Evolutionary conservation across 2,113 vertebrate species (phyloP), one percentile per base, ranked within the genome.

Genomic region (Petrocephalus microphthalmus): DNA sequence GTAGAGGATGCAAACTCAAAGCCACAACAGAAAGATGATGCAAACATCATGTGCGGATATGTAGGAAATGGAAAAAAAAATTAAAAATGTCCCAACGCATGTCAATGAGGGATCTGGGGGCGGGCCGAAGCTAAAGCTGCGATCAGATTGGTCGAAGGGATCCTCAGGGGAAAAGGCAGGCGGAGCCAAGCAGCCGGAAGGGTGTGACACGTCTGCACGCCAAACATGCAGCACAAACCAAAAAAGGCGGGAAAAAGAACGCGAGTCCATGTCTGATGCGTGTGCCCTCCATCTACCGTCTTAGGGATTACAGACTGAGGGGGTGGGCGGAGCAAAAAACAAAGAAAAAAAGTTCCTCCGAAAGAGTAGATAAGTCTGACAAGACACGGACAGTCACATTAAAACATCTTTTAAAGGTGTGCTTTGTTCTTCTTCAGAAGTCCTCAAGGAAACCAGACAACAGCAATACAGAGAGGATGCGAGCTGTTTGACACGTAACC

Each of bases 21-120:
- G 74, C 87, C 67, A 88, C 67, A 88, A 88, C 71, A 78, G 64
- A 88, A 54, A 51, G 74, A 56, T 88, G 87, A 88, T 33, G 74
- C 74, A 88, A 52, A 56, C 53, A 20, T 54, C 29, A 88, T 81
- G 87, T 42, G 33, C 87, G 22, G 71, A 56, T 88, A 51, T 71
- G 29, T 11, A 37, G 29, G 42, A 57, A 37, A 47, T 47, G 45
- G 37, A 52, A 52, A 37, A 84, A 53, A 87, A 81, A 64, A 87
- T n/a, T n/a, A n/a, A 86, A 57, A 51, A 87, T 51, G 47, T 88
- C 67, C 74, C 71, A 71, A 82, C 3, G 33, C 29, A 56, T 56
- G 51, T 53, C 11, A 54, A 87, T 52, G 22, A 71, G 87, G 86
- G 86, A 33, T 52, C 54, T 19, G 42, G 57, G 86, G 64, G 47